Evolutionary conservation across 1,140 invertebrate genomes (phyloP).

Genomic region (Microplitis mediator): DNA sequence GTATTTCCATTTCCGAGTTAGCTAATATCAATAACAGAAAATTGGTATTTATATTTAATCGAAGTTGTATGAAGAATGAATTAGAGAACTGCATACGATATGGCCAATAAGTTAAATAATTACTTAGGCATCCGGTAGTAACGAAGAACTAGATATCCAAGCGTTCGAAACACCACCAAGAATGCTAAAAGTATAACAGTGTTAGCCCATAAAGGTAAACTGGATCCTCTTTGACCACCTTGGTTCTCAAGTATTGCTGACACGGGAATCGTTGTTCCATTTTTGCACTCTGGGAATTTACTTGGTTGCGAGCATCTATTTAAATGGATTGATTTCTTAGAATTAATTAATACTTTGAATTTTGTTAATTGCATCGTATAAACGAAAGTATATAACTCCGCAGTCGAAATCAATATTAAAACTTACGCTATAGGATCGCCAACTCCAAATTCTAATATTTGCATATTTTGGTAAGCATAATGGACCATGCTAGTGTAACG

Average conservation of each 20-base stretch:
- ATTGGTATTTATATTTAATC: neutral
- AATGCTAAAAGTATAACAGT: constrained; percentile 76
- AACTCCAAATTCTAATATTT: constrained; percentile 80
- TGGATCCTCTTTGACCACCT: constrained; percentile 63
- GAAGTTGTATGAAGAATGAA: constrained; percentile 39
- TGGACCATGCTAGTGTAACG: constrained; percentile 81
- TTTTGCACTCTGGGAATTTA: constrained; percentile 70
- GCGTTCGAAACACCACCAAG: constrained; percentile 73
- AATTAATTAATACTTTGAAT: neutral
- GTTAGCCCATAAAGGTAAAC: constrained; percentile 76
- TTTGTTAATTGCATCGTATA: constrained; percentile 1
- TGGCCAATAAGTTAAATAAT: constrained; percentile 34
- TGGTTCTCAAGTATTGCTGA: constrained; percentile 73
- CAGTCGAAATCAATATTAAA: neutral
- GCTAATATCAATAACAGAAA: no score
- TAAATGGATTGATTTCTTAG: neutral
- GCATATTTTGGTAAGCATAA: constrained; percentile 87
- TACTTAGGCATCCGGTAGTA: constrained; percentile 73
- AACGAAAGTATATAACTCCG: neutral
- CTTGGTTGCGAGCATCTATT: constrained; percentile 72
- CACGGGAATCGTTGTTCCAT: constrained; percentile 69
- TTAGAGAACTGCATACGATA: constrained; percentile 41
- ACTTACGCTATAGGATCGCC: constrained; percentile 74
- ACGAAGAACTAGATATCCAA: constrained; percentile 78
- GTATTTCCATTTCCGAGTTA: no score